Evolutionary conservation across 2,113 vertebrate species (phyloP).

Genomic region (Grus americana): DNA sequence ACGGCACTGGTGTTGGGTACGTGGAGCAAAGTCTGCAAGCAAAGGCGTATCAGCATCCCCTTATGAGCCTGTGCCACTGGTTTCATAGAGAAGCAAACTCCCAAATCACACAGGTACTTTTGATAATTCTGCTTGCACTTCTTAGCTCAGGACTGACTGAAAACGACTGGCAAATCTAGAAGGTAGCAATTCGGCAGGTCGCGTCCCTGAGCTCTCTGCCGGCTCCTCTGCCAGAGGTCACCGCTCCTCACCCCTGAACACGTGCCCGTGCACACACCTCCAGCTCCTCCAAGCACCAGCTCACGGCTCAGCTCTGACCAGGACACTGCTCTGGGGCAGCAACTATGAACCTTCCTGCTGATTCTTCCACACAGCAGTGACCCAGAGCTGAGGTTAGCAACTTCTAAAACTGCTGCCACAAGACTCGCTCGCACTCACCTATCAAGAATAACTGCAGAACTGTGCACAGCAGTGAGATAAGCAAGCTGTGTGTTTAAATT

Average conservation of each 20-base stretch:
- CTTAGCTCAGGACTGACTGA: background rate
- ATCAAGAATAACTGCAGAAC: background rate
- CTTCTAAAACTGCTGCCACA: background rate
- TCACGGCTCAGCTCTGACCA: rapidly evolving
- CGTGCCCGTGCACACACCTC: rapidly evolving
- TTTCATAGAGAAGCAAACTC: background rate
- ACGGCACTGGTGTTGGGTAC: background rate
- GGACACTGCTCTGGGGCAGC: background rate
- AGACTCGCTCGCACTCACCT: background rate
- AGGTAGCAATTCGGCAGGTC: background rate
- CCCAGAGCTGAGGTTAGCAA: background rate
- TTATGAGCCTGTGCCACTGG: rapidly evolving
- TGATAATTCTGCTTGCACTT: background rate
- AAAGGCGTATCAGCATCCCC: background rate
- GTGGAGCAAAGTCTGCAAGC: background rate
- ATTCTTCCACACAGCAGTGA: rapidly evolving
- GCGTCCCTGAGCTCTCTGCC: background rate
- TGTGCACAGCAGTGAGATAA: background rate
- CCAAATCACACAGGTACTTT: background rate
- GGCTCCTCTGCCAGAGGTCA: background rate
- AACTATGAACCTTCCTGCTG: background rate
- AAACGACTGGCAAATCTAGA: background rate
- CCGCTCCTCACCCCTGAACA: rapidly evolving
- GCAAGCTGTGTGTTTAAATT: background rate
- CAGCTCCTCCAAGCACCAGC: background rate